These are phyloP conservation scores for Apodemia zela DNA, from an alignment of 2,888 invertebrate species.

Conservation along the genomic window DNA sequence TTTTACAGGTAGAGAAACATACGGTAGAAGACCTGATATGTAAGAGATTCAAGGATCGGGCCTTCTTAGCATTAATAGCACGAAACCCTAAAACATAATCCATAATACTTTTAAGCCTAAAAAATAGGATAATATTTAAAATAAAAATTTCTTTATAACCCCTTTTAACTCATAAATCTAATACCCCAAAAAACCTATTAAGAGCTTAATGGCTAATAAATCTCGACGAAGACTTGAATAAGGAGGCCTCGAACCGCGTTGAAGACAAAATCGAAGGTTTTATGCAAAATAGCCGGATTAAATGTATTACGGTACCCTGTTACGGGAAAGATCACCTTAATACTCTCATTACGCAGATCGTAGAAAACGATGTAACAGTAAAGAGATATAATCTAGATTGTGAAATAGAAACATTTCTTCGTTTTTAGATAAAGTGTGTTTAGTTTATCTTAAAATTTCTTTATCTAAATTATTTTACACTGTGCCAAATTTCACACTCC, in stretches of 20 bases:
- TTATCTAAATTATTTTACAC: too few relatives aligned
- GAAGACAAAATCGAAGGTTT: slow-evolving; percentile 31
- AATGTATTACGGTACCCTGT: slow-evolving; percentile 42
- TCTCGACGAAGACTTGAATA: slow-evolving; percentile 7
- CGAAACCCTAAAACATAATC: background rate
- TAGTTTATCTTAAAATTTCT: too few relatives aligned
- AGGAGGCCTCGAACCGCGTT: slow-evolving; percentile 18
- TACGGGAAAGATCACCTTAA: slow-evolving; percentile 16
- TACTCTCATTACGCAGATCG: slow-evolving; percentile 10
- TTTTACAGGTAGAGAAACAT: too few relatives aligned
- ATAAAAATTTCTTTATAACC: slow-evolving; percentile 1
- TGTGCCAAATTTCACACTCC: too few relatives aligned
- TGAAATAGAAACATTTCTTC: background rate
- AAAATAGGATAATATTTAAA: background rate
- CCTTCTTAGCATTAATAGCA: background rate
- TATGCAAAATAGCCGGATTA: slow-evolving; percentile 58
- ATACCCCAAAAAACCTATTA: slow-evolving; percentile 18
- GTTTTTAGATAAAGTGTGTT: background rate
- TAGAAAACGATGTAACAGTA: background rate
- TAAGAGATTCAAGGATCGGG: background rate
- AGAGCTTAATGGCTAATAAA: slow-evolving; percentile 19
- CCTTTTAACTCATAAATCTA: slow-evolving; percentile 13
- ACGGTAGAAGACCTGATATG: too few relatives aligned
- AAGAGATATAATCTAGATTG: background rate
- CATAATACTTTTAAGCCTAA: background rate